Evolutionary conservation across 1,140 invertebrate genomes (phyloP).

Genomic region (Globodera ellingtonae): DNA sequence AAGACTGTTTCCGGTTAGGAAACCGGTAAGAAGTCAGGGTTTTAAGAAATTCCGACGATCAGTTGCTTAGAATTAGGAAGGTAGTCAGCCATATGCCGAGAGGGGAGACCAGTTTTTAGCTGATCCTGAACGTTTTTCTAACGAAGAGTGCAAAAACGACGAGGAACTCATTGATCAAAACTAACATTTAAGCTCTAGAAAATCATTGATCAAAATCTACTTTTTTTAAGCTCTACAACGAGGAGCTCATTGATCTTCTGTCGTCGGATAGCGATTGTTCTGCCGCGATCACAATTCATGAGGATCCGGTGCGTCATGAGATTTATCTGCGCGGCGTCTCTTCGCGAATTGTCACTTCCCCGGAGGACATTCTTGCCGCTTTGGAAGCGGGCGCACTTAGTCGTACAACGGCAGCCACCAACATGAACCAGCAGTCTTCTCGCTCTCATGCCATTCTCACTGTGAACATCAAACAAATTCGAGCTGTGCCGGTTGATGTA

Average conservation of each 20-base stretch:
- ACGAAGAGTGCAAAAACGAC: too few relatives aligned
- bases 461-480: slow-evolving; percentile 51
- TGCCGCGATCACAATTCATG: slow-evolving; percentile 81
- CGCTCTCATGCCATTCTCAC: slow-evolving; percentile 92
- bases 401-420: slow-evolving; percentile 74
- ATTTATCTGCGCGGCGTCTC: slow-evolving; percentile 87
- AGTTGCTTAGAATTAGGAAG: too few relatives aligned
- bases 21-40: too few relatives aligned
- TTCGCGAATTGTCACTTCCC: slow-evolving; percentile 69
- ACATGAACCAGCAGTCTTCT: slow-evolving; percentile 93
- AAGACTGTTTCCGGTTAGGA: too few relatives aligned
- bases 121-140: too few relatives aligned
- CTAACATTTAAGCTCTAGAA: too few relatives aligned
- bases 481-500: slow-evolving; percentile 37
- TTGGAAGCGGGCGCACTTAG: slow-evolving; percentile 54
- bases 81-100: too few relatives aligned
- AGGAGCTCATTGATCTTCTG: slow-evolving; percentile 68
- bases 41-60: too few relatives aligned
- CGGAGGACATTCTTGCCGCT: slow-evolving; percentile 47
- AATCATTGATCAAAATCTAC: too few relatives aligned
- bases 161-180: too few relatives aligned
- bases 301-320: slow-evolving; percentile 79
- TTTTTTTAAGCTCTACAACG: slow-evolving; percentile 69
- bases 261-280: slow-evolving; percentile 68
- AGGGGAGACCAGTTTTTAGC: too few relatives aligned